Conservation (phyloP, 2,797 vertebrate genomes). For the Saxicola maurus region DNA sequence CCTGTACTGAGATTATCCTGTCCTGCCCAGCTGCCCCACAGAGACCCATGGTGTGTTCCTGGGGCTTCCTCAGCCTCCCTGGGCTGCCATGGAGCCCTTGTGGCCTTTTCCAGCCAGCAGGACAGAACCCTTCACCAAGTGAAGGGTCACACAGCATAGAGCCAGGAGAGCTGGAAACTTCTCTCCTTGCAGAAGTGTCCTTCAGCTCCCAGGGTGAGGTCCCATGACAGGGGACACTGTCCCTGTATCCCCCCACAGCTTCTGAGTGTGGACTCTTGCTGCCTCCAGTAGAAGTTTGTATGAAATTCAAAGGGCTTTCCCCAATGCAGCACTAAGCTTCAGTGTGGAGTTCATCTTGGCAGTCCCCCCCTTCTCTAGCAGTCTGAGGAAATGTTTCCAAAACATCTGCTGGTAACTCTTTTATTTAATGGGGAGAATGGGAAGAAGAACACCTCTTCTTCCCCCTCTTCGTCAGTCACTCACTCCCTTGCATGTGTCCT, state of each 20-base stretch:
- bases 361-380: neutral
- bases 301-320: neutral
- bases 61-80: neutral
- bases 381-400: neutral
- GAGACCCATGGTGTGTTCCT: accelerated
- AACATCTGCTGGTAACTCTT: neutral
- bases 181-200: neutral
- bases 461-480: neutral
- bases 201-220: neutral
- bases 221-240: accelerated
- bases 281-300: neutral
- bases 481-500: accelerated
- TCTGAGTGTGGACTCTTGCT: neutral
- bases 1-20: accelerated
- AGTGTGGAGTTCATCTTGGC: neutral
- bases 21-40: neutral
- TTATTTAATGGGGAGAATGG: neutral
- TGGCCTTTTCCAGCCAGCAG: neutral
- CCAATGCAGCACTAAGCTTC: neutral
- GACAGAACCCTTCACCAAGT: accelerated
- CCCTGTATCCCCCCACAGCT: accelerated
- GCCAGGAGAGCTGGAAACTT: neutral
- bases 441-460: neutral
- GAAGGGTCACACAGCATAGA: neutral
- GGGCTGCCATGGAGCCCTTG: accelerated